Conservation (phyloP, 2,113 vertebrate species). For the Siniperca chuatsi region DNA sequence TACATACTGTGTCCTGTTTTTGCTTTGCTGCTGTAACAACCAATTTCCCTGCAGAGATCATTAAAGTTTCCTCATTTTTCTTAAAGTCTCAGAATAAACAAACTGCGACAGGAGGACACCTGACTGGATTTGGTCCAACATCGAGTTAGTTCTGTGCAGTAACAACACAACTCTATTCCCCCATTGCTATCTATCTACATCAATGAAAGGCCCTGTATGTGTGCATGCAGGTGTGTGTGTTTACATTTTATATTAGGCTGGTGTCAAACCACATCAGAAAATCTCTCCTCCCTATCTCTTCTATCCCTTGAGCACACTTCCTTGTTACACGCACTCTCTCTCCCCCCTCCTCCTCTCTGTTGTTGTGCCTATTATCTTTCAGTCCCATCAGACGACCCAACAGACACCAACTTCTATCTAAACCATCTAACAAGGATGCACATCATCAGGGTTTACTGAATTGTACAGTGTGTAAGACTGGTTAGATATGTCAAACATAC, state of each 20-base stretch:
- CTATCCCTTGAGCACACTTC: constrained; percentile 13
- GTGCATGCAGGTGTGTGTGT: constrained; percentile 20
- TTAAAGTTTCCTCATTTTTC: constrained; percentile 46
- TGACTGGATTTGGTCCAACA: constrained; percentile 45
- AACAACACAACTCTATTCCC: constrained; percentile 43
- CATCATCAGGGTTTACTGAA: neutral
- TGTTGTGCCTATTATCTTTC: constrained; percentile 29
- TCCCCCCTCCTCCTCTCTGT: neutral
- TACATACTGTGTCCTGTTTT: neutral
- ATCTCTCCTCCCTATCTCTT: constrained; percentile 19
- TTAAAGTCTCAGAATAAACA: constrained; percentile 23
- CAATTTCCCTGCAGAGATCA: constrained; percentile 54
- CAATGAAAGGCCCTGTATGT: constrained; percentile 1
- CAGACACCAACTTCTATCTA: constrained; percentile 5
- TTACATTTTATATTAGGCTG: constrained; percentile 49
- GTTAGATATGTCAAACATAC: neutral
- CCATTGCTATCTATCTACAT: neutral
- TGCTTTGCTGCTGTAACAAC: constrained; percentile 1
- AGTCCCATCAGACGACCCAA: neutral
- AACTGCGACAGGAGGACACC: constrained; percentile 14
- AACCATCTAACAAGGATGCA: constrained; percentile 10
- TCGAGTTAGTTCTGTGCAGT: constrained; percentile 3
- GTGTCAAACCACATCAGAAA: constrained; percentile 52
- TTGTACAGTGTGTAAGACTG: neutral
- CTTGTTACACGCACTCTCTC: neutral